phyloP scores from a whole-genome alignment of 2,888 invertebrate species.

The Agonopterix heracliana region DNA sequence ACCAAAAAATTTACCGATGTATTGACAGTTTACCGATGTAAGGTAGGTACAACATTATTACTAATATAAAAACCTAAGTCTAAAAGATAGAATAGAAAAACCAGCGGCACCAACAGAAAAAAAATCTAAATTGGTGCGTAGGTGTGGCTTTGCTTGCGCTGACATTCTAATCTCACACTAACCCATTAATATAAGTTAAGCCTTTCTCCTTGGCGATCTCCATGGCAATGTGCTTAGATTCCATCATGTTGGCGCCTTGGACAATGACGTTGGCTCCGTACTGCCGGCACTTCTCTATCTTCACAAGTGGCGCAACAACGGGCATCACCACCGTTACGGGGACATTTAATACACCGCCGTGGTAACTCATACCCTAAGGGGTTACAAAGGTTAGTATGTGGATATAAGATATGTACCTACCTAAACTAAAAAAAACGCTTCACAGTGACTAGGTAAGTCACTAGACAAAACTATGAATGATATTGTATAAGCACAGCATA shows the following conservation, averaged over 20 bases:
- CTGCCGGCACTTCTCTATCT: conserved; percentile 90
- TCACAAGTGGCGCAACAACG: conserved; percentile 95
- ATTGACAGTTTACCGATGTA: too few species aligned
- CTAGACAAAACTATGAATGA: too few species aligned
- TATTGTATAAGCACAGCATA: too few species aligned
- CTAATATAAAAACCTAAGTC: neutral
- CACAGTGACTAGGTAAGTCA: too few species aligned
- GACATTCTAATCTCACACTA: conserved; percentile 21
- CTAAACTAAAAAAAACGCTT: too few species aligned
- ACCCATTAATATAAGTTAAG: conserved; percentile 93
- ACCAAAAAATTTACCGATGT: neutral
- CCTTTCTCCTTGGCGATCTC: conserved; percentile 81
- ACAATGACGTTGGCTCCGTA: conserved; percentile 91
- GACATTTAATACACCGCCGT: conserved; percentile 81
- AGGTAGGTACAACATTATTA: neutral
- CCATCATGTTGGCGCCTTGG: conserved; percentile 87
- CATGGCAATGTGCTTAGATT: conserved; percentile 89
- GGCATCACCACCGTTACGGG: conserved; percentile 96
- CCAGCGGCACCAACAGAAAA: neutral
- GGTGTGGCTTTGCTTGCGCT: too few species aligned
- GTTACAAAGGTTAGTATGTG: too few species aligned
- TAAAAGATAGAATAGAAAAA: neutral
- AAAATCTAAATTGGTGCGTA: neutral
- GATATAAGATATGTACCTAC: too few species aligned
- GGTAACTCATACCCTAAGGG: conserved; percentile 85